Evolutionary conservation across 2,888 invertebrate genomes (phyloP).

Genomic region (Meteorus cinctellus): DNA sequence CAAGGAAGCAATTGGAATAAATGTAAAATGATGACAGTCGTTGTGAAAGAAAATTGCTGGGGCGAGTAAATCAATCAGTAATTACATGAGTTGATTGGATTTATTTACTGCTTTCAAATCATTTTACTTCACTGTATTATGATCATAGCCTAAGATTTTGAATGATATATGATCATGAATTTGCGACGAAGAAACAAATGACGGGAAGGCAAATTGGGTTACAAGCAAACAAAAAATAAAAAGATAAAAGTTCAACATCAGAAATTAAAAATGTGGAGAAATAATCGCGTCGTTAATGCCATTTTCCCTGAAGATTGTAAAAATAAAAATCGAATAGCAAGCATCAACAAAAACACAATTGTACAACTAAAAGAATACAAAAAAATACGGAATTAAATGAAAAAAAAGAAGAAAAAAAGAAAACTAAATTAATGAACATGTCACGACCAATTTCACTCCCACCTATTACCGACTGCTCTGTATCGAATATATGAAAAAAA

Average conservation of each 20-base stretch:
- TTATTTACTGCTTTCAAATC: slow-evolving; percentile 44
- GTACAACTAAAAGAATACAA: slow-evolving; percentile 10
- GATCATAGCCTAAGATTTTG: slow-evolving; percentile 31
- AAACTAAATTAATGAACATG: not conserved
- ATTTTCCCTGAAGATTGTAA: not conserved
- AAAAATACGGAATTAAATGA: slow-evolving; percentile 1
- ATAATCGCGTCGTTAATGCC: not conserved
- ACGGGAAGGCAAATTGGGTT: not conserved
- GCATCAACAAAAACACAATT: slow-evolving; percentile 20
- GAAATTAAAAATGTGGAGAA: slow-evolving; percentile 10
- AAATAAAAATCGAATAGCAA: not conserved
- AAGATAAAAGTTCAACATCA: not conserved
- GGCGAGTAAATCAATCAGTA: slow-evolving; percentile 66
- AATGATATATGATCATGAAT: not conserved
- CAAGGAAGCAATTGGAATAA: slow-evolving; percentile 30
- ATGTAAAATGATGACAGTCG: slow-evolving; percentile 26
- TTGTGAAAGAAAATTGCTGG: slow-evolving; percentile 38
- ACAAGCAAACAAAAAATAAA: not conserved
- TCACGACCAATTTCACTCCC: slow-evolving; percentile 40
- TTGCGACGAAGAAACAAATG: not conserved
- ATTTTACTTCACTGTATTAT: slow-evolving; percentile 46
- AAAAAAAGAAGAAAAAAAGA: slow-evolving; percentile 24
- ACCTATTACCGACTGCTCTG: slow-evolving; percentile 48
- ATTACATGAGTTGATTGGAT: slow-evolving; percentile 57
- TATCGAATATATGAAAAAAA: slow-evolving; percentile 33